Evolutionary conservation across 2,888 invertebrate genomes (phyloP).

Genomic region (Stenchaetothrips biformis): DNA sequence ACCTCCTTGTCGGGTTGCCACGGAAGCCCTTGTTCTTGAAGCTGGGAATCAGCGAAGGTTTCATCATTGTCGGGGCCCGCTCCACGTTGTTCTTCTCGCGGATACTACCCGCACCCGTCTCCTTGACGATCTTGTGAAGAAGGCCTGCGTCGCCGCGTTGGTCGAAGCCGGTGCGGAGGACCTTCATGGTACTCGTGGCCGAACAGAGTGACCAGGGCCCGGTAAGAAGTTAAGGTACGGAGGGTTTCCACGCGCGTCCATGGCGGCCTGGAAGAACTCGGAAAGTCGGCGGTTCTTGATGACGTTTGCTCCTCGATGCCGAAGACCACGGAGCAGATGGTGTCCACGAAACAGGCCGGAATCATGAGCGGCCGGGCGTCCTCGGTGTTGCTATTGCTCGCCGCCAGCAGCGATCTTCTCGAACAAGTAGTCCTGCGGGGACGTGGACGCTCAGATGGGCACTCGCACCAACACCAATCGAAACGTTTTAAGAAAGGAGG

Average conservation of each 20-base stretch:
- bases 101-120: conserved; percentile 45
- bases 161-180: conserved; percentile 45
- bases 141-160: conserved; percentile 42
- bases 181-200: background rate
- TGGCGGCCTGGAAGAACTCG: conserved; percentile 47
- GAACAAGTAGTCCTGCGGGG: background rate
- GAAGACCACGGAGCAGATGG: conserved; percentile 50
- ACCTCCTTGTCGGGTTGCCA: conserved; percentile 43
- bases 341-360: conserved; percentile 42
- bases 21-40: conserved; percentile 44
- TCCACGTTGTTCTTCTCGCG: conserved; percentile 44
- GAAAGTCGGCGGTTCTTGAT: conserved; percentile 46
- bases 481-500: conserved; percentile 41
- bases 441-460: too few species aligned
- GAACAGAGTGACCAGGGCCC: background rate
- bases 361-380: conserved; percentile 3
- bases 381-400: background rate
- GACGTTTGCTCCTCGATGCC: conserved; percentile 49
- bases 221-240: background rate
- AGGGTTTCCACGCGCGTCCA: conserved; percentile 45
- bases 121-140: conserved; percentile 44
- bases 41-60: conserved; percentile 48
- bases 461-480: conserved; percentile 41
- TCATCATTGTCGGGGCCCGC: conserved; percentile 53
- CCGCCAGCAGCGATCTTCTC: background rate